Evolutionary conservation across 1,140 invertebrate genomes (phyloP), one percentile per base, ranked within the genome.

Genomic region (Gonatopus flavifemur): DNA sequence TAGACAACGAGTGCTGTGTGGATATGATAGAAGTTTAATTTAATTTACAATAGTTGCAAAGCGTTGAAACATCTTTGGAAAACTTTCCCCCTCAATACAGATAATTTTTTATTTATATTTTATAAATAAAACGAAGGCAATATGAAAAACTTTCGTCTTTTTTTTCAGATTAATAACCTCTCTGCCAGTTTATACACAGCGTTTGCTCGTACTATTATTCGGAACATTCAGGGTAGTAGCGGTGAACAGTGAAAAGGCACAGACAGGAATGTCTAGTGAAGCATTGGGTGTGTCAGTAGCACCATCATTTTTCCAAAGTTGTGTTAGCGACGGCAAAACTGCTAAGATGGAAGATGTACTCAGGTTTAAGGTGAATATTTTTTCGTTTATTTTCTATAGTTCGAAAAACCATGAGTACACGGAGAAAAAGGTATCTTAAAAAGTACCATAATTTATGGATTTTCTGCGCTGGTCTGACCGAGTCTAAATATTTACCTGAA

Each of bases 241-340:
- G 4, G 93, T 91, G 60, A 94, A 95, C 72, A 90, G 92, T 51
- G 91, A 96, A 59, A 84, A 88, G 70, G 89, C 88, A 55, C 84
- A 86, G 60, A 95, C 93, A 24, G 90, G 92, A 58, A 98, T 98
- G 96, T 94, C 91, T 49, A 92, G 93, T 42, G 96, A 98, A 79
- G 95, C 96, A 3, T 79, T 98, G 48, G 94, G 94, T 35, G 89
- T 91, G 39, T 94, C 92, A 36, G 95, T 98, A 10, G 96, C 96
- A 15, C 96, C 96, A n/a, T 96, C 93, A 63, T 96, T 98, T 75
- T 98, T 98, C 80, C 94, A 97, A 74, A 91, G 90, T 49, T 97
- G 94, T 78, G 93, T 96, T 57, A 91, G 90, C 57, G 91, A 94
- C 76, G 91, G 91, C 24, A 92, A 94, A 82, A 90, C 91, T 22